A percentile compares a stretch with the other conserved stretches of the same genome.
Evolutionary conservation across 2,888 invertebrate genomes (phyloP).

Genomic region (Allolobophora icterica): DNA sequence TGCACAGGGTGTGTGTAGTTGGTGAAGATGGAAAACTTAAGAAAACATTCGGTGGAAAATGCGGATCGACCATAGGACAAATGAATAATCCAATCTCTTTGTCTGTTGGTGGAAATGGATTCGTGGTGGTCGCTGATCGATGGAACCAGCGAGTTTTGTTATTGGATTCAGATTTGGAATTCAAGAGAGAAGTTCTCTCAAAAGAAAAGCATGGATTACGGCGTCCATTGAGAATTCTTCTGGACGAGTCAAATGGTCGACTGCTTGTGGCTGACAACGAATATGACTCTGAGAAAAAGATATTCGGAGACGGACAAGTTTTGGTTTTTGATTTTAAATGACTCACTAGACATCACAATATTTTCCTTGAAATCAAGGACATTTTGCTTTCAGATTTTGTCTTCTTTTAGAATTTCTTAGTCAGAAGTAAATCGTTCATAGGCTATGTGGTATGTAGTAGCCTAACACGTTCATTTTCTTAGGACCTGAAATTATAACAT

Average conservation of each 20-base stretch:
- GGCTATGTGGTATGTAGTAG: neutral
- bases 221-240: neutral
- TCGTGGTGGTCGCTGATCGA: slow-evolving; percentile 28
- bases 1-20: slow-evolving; percentile 20
- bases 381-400: too few species aligned
- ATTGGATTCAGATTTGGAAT: slow-evolving; percentile 15
- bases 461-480: neutral
- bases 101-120: neutral
- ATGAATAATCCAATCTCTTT: neutral
- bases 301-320: neutral
- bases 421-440: neutral
- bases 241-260: neutral
- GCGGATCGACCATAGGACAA: neutral
- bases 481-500: neutral
- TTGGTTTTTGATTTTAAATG: neutral
- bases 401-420: too few species aligned
- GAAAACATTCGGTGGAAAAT: neutral
- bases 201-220: neutral
- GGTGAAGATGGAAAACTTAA: neutral
- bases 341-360: neutral
- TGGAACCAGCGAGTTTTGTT: slow-evolving; percentile 4
- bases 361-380: neutral
- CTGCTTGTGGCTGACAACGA: neutral
- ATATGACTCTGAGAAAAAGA: neutral
- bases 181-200: neutral